Percentiles rank a stretch among this genome's conserved stretches.
phyloP scores from a whole-genome alignment of 2,797 vertebrate species.

The Esox lucius region DNA sequence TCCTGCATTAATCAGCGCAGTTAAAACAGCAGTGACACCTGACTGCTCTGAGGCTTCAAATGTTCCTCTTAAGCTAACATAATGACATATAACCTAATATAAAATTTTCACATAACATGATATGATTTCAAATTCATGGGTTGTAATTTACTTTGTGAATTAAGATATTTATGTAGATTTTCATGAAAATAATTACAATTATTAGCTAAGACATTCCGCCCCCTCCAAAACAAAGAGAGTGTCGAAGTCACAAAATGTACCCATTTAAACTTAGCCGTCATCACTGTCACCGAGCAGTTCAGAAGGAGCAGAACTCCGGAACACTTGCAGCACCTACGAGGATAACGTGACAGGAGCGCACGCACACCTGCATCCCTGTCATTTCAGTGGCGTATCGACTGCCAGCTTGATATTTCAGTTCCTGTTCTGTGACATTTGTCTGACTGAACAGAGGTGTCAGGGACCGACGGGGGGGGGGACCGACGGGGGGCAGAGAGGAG shows the following conservation, averaged over 20 bases:
- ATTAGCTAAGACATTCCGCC: background rate
- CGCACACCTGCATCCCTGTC: conserved; percentile 36
- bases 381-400: conserved; percentile 68
- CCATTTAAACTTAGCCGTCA: conserved; percentile 47
- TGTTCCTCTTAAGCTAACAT: no score
- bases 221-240: background rate
- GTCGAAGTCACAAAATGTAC: background rate
- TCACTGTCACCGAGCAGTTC: conserved; percentile 23
- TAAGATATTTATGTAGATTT: conserved; percentile 23
- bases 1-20: no score
- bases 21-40: no score
- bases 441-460: conserved; percentile 73
- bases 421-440: conserved; percentile 79
- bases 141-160: no score
- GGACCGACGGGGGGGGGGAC: conserved; percentile 55
- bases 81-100: no score
- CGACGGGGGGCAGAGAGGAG: conserved; percentile 36
- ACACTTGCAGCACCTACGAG: conserved; percentile 54
- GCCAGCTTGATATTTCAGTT: conserved; percentile 75
- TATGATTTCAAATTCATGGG: no score
- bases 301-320: conserved; percentile 37
- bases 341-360: conserved; percentile 54
- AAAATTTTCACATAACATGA: no score
- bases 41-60: no score
- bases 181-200: conserved; percentile 24